A percentile compares a stretch with the other conserved stretches of the same genome.
Conservation (phyloP, 2,888 invertebrate genomes). For the Microlaimidae sp. region DNA sequence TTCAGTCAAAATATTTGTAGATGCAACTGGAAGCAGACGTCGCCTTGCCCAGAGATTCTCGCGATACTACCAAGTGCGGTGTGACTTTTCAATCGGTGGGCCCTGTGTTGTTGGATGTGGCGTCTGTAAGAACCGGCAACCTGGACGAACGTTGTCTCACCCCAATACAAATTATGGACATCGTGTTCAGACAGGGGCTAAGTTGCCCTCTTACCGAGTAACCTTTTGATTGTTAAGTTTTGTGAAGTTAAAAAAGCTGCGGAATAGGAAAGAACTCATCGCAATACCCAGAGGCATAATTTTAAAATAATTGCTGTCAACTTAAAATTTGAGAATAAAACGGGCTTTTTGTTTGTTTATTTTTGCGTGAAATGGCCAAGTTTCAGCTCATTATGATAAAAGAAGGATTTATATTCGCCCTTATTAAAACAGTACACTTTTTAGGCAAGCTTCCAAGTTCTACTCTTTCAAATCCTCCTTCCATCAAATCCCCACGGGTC, state of each 20-base stretch:
- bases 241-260: no score
- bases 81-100: constrained; percentile 24
- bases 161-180: constrained; percentile 37
- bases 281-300: no score
- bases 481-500: constrained; percentile 19
- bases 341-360: no score
- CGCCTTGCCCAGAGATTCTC: constrained; percentile 22
- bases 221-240: neutral
- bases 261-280: no score
- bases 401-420: no score
- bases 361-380: no score
- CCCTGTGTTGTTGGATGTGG: constrained; percentile 24
- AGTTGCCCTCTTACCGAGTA: constrained; percentile 26
- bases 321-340: no score
- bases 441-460: constrained; percentile 22
- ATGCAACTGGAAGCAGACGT: constrained; percentile 22
- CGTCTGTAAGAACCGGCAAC: constrained; percentile 20
- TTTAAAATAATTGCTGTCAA: no score
- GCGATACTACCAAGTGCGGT: constrained; percentile 21
- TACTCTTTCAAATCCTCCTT: constrained; percentile 23
- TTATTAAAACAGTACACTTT: no score
- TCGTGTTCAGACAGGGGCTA: constrained; percentile 27
- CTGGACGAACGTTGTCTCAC: constrained; percentile 25
- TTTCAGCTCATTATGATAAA: no score
- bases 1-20: constrained; percentile 10